Base-by-base conservation (phyloP, 2,797 vertebrate genomes). In the Oophaga sylvatica region DNA sequence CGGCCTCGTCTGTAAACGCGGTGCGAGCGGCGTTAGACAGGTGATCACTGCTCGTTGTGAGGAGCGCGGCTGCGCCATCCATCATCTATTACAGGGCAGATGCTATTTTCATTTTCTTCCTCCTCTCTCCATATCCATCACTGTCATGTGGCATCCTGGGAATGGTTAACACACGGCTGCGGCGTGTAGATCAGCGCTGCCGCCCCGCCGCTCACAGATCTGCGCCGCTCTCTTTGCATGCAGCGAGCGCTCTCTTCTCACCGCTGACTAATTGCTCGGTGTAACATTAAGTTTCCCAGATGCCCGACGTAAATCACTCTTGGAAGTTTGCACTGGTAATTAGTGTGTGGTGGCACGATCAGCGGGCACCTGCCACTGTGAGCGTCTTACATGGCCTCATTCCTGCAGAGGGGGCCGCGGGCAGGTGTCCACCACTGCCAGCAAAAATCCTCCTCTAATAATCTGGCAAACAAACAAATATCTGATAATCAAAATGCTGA, bases 311-410 rank as follows among this genome's bases (percentile, higher is more conserved):
- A 80, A 84, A 80, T 84, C 82, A 78, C 78, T 75, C 76, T 19
- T 85, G 83, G 77, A 88, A 80, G 77, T 85, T 88, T 85, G 67
- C 13, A 10, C 87, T 35, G 76, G 83, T 67, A 85, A 88, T 88
- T 75, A 85, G 57, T 35, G 82, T 67, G 17, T 16, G 7, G 31
- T 57, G 67, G 56, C 81, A 11, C 11, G 77, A 84, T 16, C 76
- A 85, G 76, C 59, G 57, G 77, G 67, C 57, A 80, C 67, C 67
- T 31, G 48, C 17, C 59, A 79, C 20, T 62, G 81, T 48, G 70
- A n/a, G 45, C n/a, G 68, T 79, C 19, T 77, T 57, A 62, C 41
- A 45, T 73, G 35, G 68, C 71, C 41, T 75, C 71, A 75, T 48
- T 75, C 45, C 16, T 68, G 45, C 7, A 76, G 29, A 9, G 29